A percentile compares a stretch with the other conserved stretches of the same genome.
Evolutionary conservation across 2,797 vertebrate genomes (phyloP).

Genomic region (Argentina silus): DNA sequence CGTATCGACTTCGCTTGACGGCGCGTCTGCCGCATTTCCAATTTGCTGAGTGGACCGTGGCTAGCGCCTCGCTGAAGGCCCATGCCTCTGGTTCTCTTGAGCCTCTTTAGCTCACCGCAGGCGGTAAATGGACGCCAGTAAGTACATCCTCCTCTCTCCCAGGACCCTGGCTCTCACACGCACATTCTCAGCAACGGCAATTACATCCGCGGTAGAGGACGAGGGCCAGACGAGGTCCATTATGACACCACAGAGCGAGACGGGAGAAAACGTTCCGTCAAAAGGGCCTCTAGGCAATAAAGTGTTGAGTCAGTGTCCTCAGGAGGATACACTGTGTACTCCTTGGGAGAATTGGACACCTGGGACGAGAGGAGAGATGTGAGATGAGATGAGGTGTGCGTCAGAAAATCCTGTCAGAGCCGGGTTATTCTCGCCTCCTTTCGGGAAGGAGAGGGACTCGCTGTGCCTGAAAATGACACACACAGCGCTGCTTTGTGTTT

Average conservation of each 20-base stretch:
- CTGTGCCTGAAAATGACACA: constrained; percentile 4
- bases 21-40: neutral
- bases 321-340: constrained; percentile 60
- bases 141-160: neutral
- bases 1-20: neutral
- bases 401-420: constrained; percentile 39
- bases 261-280: constrained; percentile 22
- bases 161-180: constrained; percentile 14
- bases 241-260: constrained; percentile 35
- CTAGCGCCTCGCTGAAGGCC: neutral
- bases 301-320: constrained; percentile 35
- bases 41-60: neutral
- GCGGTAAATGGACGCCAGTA: constrained; percentile 3
- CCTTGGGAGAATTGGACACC: constrained; percentile 35
- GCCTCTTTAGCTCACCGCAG: neutral
- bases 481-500: neutral
- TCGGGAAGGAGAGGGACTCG: neutral
- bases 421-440: constrained; percentile 9
- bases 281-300: constrained; percentile 40
- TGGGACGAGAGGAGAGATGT: constrained; percentile 1
- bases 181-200: constrained; percentile 21
- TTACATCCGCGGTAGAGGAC: constrained; percentile 26
- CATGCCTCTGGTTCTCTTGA: neutral
- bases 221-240: constrained; percentile 22
- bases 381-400: constrained; percentile 29